phyloP scores from a whole-genome alignment of 2,797 vertebrate species.

The Macropus fuliginosus region DNA sequence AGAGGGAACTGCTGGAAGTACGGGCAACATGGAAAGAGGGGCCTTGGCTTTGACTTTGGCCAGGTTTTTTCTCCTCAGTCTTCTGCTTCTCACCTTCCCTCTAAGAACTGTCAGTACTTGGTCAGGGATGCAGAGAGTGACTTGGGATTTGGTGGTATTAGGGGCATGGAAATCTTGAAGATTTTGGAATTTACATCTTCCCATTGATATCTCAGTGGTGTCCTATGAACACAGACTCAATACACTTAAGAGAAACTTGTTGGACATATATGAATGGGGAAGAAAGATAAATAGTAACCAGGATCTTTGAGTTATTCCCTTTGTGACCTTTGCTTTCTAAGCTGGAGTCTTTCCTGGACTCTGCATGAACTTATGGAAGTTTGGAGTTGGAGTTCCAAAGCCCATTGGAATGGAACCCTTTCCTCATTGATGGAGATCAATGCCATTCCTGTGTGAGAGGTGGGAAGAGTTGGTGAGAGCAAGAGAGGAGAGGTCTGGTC shows the following conservation, averaged over 20 bases:
- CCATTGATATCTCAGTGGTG: neutral
- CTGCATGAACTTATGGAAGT: neutral
- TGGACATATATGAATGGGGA: neutral
- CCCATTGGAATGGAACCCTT: neutral
- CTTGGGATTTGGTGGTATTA: too few species aligned
- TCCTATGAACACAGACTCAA: neutral
- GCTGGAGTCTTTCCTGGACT: neutral
- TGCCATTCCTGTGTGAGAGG: neutral
- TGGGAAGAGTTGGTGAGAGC: neutral
- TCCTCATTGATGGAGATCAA: neutral
- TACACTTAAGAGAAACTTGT: neutral
- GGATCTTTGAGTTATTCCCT: neutral
- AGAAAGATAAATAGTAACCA: neutral
- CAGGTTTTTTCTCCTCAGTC: neutral
- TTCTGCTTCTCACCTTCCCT: neutral
- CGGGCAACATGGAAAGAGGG: neutral
- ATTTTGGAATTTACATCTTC: neutral
- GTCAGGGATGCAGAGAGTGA: too few species aligned
- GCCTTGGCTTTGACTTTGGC: neutral
- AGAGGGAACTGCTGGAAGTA: neutral
- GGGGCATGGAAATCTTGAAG: neutral
- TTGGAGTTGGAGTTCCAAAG: neutral
- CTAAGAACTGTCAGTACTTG: too few species aligned
- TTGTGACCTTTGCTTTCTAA: neutral
- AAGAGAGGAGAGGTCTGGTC: neutral